Base-by-base conservation (phyloP, 2,888 invertebrate species). In the Exephanes ischioxanthus region DNA sequence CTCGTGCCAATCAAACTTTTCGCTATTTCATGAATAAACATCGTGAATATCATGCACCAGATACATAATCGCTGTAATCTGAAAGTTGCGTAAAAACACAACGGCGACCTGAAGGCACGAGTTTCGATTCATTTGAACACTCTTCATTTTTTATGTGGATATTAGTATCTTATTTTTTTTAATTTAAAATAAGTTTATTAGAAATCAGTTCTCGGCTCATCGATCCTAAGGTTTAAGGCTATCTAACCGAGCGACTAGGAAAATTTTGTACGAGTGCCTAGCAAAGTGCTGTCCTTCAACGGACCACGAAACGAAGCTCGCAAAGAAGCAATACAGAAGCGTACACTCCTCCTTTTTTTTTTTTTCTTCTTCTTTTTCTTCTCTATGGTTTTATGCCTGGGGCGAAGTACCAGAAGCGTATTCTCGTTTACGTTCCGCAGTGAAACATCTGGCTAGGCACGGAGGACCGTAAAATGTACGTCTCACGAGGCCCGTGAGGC, bases 381-480 rank as follows among this genome's bases (percentile, higher is more conserved):
- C 45, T 16, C 14, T 16, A 48, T 48, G 45, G 16, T 48, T 48
- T 48, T 48, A 16, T 16, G 45, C 45, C 16, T 48, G 45, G 45
- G 45, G 45, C 22, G 14, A 22, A 22, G 22, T 58, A 26, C 16
- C 63, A 63, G 30, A 63, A 63, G 63, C 33, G 14, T 63, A 63
- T 63, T 63, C 63, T 33, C 63, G 33, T 33, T 63, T 26, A 63
- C 63, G 30, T 30, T 63, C 1, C n/a, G 67, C 53, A 22, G 51
- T n/a, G 19, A 76, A 82, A 87, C 78, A 85, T 83, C 73, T 85
- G 80, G 83, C 70, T 76, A 14, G 53, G 26, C 61, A 58, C 30
- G 63, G 26, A 55, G 51, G 75, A 68, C 61, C 66, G 61, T 83
- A 66, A 78, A 78, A 79, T 78, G 30, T 58, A 70, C 58, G 70